Evolutionary conservation across 2,888 invertebrate species (phyloP), one percentile per base, ranked within the genome.

Genomic region (Sminthurides aquaticus): DNA sequence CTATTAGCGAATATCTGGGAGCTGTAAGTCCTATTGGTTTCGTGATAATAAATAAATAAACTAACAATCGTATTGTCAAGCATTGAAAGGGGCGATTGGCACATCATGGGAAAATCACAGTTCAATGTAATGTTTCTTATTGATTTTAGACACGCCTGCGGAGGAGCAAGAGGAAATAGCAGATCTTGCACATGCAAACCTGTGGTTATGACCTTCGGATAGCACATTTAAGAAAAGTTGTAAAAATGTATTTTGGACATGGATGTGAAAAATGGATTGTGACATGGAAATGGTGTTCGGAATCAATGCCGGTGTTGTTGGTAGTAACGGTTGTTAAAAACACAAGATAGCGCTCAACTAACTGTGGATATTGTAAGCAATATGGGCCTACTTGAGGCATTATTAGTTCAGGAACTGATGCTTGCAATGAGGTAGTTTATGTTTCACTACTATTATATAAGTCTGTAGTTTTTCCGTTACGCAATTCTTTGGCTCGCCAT

Each of bases 321-420:
- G 34, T 29, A 8, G 11, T 2, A 20, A 15, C 2, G 34, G 18
- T 65, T 56, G 65, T 49, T 48, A 25, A n/a, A 26, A n/a, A 20
- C 2, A 18, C 18, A 28, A 8, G 1, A 2, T 24, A 15, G 3
- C 5, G 5, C 20, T 8, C 24, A 25, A 8, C 65, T 66, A 20
- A 65, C 72, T 49, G 63, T 69, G 0, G 57, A 72, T n/a, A 26
- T 69, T 18, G 25, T 73, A n/a, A 70, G 71, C 49, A 69, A 72
- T 49, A 69, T 69, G 1, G 73, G 72, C 29, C 65, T 66, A 25
- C 71, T 71, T 60, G 55, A 68, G 8, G 57, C 58, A 20, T 26
- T 58, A 20, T 61, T 69, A 5, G 60, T 71, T 18, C 65, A 71
- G 3, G 67, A 72, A 49, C 22, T 71, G 20, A 59, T 73, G 1